Percentiles rank a stretch among this genome's conserved stretches.
phyloP scores from a whole-genome alignment of 2,888 invertebrate genomes.

The Amblyteles armatorius region DNA sequence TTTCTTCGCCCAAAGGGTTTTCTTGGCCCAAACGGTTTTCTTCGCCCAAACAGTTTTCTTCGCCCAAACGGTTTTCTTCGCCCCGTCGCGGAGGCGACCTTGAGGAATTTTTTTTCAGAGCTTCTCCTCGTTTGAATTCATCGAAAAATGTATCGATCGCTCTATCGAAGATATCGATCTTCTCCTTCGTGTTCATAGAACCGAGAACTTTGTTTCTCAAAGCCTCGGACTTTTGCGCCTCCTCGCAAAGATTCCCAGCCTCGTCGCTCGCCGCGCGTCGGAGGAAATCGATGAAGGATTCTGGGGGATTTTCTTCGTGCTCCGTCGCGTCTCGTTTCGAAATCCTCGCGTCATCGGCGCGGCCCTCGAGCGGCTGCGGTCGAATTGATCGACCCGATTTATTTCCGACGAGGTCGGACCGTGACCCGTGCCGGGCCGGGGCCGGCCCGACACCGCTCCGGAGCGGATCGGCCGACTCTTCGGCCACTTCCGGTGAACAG shows the following conservation, averaged over 20 bases:
- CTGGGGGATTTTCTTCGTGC: constrained; percentile 26
- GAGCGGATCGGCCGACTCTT: constrained; percentile 30
- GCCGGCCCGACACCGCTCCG: constrained; percentile 13
- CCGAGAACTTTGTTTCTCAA: neutral
- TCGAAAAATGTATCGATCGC: constrained; percentile 55
- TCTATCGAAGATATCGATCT: constrained; percentile 49
- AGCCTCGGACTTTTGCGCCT: constrained; percentile 3
- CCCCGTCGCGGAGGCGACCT: neutral
- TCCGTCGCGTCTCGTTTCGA: constrained; percentile 21
- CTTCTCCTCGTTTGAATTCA: neutral
- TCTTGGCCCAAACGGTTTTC: too few species aligned
- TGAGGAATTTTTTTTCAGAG: neutral
- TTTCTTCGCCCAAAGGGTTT: too few species aligned
- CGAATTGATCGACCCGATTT: constrained; percentile 63
- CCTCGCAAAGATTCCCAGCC: neutral
- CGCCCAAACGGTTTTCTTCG: neutral
- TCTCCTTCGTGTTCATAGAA: neutral
- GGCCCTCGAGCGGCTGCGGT: constrained; percentile 50
- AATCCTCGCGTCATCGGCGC: constrained; percentile 35
- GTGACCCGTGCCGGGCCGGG: constrained; percentile 52
- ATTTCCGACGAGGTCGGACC: constrained; percentile 62
- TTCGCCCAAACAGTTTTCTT: too few species aligned
- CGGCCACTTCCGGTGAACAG: constrained; percentile 39
- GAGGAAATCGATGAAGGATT: constrained; percentile 67
- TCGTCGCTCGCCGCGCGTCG: constrained; percentile 29